phyloP scores from a whole-genome alignment of 1,140 invertebrate genomes.

The Babylonia areolata region DNA sequence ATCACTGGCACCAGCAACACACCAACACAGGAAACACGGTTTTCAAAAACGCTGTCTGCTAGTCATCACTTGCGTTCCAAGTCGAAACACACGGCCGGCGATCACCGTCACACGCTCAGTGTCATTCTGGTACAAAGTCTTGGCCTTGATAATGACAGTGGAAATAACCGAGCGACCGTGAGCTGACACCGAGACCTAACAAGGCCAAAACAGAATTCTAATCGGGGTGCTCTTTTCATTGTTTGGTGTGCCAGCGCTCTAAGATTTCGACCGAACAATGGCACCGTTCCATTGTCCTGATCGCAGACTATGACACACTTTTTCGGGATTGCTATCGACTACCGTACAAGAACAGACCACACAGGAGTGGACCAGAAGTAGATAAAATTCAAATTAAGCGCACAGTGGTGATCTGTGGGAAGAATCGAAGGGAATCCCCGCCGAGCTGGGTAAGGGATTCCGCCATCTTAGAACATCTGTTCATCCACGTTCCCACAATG shows the following conservation, averaged over 20 bases:
- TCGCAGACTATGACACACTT: neutral
- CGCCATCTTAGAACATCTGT: constrained; percentile 52
- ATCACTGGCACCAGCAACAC: neutral
- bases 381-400: constrained; percentile 39
- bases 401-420: constrained; percentile 28
- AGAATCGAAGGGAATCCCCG: constrained; percentile 45
- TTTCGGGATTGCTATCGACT: neutral
- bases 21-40: neutral
- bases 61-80: neutral
- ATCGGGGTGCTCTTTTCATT: constrained; percentile 26
- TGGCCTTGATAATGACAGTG: constrained; percentile 28
- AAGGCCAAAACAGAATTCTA: constrained; percentile 13
- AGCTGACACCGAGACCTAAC: neutral
- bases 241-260: constrained; percentile 17
- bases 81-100: neutral
- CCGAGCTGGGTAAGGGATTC: constrained; percentile 33
- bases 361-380: neutral
- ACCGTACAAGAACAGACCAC: neutral
- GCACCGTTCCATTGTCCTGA: constrained; percentile 26
- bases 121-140: neutral
- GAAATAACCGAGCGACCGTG: constrained; percentile 22
- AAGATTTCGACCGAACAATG: constrained; percentile 22
- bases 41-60: constrained; percentile 7
- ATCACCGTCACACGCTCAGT: neutral
- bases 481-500: constrained; percentile 45